Conservation (phyloP, 2,888 invertebrate genomes). For the Apocheima hispidaria region DNA sequence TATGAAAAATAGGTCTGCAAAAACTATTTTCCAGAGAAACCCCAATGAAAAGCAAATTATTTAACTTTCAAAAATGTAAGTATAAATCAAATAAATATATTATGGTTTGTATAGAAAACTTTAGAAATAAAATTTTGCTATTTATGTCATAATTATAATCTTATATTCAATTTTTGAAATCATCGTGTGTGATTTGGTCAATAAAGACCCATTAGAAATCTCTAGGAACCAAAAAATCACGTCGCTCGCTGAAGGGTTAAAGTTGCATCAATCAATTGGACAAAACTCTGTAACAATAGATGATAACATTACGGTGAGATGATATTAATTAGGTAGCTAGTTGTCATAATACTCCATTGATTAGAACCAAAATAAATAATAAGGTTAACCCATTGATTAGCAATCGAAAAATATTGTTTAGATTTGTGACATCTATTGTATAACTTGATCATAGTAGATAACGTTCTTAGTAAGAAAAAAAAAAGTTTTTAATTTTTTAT, state of each 20-base stretch:
- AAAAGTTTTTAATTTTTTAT: background rate
- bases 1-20: no score
- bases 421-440: slow-evolving; percentile 4
- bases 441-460: background rate
- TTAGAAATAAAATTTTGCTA: background rate
- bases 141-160: no score
- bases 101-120: no score
- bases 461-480: background rate
- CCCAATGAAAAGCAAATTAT: no score
- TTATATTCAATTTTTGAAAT: no score
- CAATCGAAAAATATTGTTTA: slow-evolving; percentile 29
- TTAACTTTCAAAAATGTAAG: no score
- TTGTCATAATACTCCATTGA: slow-evolving; percentile 75
- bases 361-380: slow-evolving; percentile 66
- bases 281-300: slow-evolving; percentile 68
- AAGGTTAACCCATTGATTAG: slow-evolving; percentile 30
- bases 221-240: background rate
- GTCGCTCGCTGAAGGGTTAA: slow-evolving; percentile 56
- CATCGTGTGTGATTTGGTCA: background rate
- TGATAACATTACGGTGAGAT: slow-evolving; percentile 60
- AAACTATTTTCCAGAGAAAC: no score
- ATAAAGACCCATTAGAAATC: background rate
- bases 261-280: slow-evolving; percentile 45
- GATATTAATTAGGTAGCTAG: slow-evolving; percentile 69
- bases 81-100: no score